Conservation (phyloP, 2,113 vertebrate genomes). For the Tautogolabrus adspersus region DNA sequence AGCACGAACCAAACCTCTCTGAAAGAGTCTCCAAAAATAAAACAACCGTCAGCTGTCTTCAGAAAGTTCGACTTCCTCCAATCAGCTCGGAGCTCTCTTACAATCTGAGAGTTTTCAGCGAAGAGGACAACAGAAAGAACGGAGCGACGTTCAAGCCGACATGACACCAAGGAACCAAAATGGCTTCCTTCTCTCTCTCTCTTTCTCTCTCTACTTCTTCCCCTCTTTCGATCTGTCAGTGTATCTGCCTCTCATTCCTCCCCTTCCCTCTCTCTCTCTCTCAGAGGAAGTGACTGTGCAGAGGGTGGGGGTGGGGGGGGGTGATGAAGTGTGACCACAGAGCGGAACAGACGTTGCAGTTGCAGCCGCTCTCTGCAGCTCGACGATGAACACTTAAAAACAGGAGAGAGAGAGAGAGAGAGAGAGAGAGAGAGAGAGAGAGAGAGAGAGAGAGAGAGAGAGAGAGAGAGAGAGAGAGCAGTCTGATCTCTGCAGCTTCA, state of each 20-base stretch:
- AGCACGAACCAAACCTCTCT: neutral
- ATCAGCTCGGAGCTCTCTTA: neutral
- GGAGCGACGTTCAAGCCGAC: neutral
- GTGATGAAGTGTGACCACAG: conserved; percentile 51
- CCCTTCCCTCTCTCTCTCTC: conserved; percentile 4
- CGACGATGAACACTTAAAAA: neutral
- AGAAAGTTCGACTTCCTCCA: conserved; percentile 38
- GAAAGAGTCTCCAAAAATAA: neutral
- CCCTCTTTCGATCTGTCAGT: conserved; percentile 25
- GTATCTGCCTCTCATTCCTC: conserved; percentile 15
- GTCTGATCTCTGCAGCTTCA: no score
- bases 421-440: neutral
- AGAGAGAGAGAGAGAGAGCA: no score
- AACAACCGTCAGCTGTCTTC: neutral
- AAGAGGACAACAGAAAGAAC: neutral
- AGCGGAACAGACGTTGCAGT: conserved; percentile 58
- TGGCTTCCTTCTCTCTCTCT: conserved; percentile 61
- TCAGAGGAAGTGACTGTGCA: conserved; percentile 69
- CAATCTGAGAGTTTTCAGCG: no score
- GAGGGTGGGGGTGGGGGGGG: conserved; percentile 51
- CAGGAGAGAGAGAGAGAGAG: no score
- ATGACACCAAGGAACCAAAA: conserved; percentile 54
- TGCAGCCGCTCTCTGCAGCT: conserved; percentile 53
- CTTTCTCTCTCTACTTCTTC: neutral
- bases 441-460: no score